Conservation (phyloP, 92 coral and sea anemone genomes). For the Micromussa lordhowensis region DNA sequence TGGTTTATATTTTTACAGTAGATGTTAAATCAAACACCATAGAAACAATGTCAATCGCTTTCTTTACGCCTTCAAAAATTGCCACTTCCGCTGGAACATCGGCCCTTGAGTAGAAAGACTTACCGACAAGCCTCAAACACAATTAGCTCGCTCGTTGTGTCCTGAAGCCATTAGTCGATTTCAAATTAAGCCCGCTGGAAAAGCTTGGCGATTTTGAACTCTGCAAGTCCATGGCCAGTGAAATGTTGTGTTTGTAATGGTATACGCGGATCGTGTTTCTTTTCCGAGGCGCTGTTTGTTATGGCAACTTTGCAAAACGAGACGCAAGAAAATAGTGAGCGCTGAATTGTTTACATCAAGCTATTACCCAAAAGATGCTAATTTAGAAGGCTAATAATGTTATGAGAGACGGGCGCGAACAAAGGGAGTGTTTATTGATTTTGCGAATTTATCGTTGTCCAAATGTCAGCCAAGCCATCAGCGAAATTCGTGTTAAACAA, state of each 20-base stretch:
- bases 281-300: conserved; percentile 70
- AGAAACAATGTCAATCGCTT: conserved; percentile 93
- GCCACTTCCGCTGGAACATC: conserved; percentile 86
- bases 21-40: conserved; percentile 92
- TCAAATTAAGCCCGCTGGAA: conserved; percentile 61
- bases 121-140: conserved; percentile 68
- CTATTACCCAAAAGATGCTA: conserved; percentile 91
- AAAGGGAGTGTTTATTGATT: conserved; percentile 75
- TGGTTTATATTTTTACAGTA: conserved; percentile 95
- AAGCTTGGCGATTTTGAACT: conserved; percentile 64
- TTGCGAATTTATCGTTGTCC: conserved; percentile 63
- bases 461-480: conserved; percentile 77
- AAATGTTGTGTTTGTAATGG: conserved; percentile 88
- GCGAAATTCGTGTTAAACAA: conserved; percentile 69
- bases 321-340: conserved; percentile 47
- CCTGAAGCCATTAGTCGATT: conserved; percentile 67
- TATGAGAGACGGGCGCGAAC: conserved; percentile 81
- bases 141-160: conserved; percentile 64
- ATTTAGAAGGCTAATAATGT: conserved; percentile 84
- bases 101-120: conserved; percentile 79
- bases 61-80: conserved; percentile 78
- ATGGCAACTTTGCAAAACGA: conserved; percentile 62
- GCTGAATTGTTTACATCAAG: conserved; percentile 70
- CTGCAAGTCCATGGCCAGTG: conserved; percentile 54
- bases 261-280: conserved; percentile 82